Conservation (phyloP, 1,140 invertebrate species). For the Lepidurus arcticus region DNA sequence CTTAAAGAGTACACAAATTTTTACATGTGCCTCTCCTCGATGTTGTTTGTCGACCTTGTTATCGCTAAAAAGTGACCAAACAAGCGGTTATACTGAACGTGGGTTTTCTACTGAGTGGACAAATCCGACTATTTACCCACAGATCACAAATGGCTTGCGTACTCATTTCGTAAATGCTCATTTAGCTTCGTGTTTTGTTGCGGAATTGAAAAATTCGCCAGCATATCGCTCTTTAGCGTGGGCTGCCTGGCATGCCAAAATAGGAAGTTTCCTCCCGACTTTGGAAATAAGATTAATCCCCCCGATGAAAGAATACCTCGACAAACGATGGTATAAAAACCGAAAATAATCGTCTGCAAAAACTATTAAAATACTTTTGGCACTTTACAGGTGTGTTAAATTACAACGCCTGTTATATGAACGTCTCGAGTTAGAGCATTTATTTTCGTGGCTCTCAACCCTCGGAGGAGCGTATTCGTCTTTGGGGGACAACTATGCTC, state of each 20-base stretch:
- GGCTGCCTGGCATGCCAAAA: neutral
- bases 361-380: neutral
- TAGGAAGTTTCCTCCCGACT: neutral
- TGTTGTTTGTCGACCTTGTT: too few species aligned
- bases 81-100: too few species aligned
- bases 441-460: constrained; percentile 92
- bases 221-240: neutral
- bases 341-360: neutral
- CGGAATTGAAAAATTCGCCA: neutral
- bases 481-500: constrained; percentile 72
- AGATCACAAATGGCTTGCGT: neutral
- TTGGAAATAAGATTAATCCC: neutral
- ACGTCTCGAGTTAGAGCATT: constrained; percentile 47
- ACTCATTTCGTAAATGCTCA: neutral
- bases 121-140: neutral
- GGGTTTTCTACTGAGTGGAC: too few species aligned
- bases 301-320: neutral
- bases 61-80: too few species aligned
- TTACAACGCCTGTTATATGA: constrained; percentile 29
- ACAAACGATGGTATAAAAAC: neutral
- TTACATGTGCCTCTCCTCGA: too few species aligned
- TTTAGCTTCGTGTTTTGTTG: neutral
- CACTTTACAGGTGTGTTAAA: constrained; percentile 14
- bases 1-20: too few species aligned
- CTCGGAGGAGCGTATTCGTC: constrained; percentile 90